phyloP scores from a whole-genome alignment of 2,113 vertebrate genomes.

The Ammodytes marinus region DNA sequence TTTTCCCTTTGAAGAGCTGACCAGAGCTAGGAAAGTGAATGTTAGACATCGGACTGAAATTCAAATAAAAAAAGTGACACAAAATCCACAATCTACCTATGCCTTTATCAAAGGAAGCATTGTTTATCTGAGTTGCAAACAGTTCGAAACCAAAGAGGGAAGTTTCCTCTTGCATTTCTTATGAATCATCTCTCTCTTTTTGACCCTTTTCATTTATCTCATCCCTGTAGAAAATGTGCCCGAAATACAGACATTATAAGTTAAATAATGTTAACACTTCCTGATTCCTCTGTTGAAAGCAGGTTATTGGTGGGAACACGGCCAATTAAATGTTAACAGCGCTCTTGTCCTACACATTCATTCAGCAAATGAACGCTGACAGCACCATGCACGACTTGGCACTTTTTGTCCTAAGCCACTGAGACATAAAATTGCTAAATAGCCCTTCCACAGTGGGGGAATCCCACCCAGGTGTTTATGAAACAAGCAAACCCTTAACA shows the following conservation, averaged over 20 bases:
- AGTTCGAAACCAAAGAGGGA: not conserved
- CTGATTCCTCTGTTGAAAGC: not conserved
- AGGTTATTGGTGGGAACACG: too few species aligned
- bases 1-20: too few species aligned
- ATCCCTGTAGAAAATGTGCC: not conserved
- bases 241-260: not conserved
- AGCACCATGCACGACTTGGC: not conserved
- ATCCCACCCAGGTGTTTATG: conserved; percentile 43
- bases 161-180: too few species aligned
- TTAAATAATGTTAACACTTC: not conserved
- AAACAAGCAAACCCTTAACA: conserved; percentile 30
- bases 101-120: too few species aligned
- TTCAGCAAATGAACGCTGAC: not conserved
- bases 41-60: too few species aligned
- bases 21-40: too few species aligned
- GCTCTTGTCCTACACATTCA: not conserved
- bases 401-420: conserved; percentile 2
- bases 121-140: not conserved
- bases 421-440: conserved; percentile 45
- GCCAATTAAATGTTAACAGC: too few species aligned
- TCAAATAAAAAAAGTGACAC: too few species aligned
- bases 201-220: not conserved
- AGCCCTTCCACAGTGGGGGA: not conserved
- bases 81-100: too few species aligned
- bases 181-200: too few species aligned